Evolutionary conservation across 2,888 invertebrate genomes (phyloP).

Genomic region (Bhutanitis thaidina): DNA sequence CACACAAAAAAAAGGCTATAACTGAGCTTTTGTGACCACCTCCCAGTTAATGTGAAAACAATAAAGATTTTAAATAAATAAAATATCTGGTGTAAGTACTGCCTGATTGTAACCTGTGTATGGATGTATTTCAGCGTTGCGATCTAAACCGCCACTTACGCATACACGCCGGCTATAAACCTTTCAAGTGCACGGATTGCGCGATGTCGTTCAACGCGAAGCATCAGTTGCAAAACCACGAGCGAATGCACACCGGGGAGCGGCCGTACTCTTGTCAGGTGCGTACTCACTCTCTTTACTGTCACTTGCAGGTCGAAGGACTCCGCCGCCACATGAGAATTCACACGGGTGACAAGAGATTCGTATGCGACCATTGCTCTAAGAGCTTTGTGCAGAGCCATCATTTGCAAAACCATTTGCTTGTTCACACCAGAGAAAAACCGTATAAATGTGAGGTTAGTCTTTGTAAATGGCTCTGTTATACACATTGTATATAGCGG

Average conservation of each 20-base stretch:
- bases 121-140: conserved; percentile 66
- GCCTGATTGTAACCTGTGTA: conserved; percentile 24
- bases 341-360: conserved; percentile 53
- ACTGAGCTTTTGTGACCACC: too few species aligned
- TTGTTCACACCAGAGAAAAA: conserved; percentile 54
- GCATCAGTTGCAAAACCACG: conserved; percentile 76
- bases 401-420: conserved; percentile 53
- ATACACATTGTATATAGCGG: background rate
- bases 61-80: too few species aligned
- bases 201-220: conserved; percentile 77
- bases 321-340: conserved; percentile 54
- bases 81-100: too few species aligned
- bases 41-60: too few species aligned
- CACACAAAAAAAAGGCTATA: too few species aligned
- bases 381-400: conserved; percentile 56
- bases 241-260: conserved; percentile 76
- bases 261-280: conserved; percentile 73
- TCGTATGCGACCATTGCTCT: conserved; percentile 48
- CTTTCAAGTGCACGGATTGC: conserved; percentile 69
- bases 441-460: conserved; percentile 59
- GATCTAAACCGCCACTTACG: conserved; percentile 74
- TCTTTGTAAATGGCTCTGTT: conserved; percentile 20
- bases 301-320: conserved; percentile 45
- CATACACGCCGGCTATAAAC: conserved; percentile 76
- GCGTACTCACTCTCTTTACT: conserved; percentile 31